Base-by-base conservation (phyloP, 2,888 invertebrate species). In the Lobophora halterata region DNA sequence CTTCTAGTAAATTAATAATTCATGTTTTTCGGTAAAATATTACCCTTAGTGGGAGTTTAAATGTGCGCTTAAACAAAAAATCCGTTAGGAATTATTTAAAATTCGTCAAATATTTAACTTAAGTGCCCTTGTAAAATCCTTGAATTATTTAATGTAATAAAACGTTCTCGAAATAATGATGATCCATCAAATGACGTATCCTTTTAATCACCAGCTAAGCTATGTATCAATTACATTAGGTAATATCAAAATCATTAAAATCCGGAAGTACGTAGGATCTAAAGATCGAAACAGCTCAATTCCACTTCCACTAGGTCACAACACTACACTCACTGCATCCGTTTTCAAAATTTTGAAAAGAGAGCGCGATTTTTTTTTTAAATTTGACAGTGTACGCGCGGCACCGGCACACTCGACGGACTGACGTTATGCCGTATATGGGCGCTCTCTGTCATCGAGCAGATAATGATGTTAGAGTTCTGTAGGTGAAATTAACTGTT, bases 401-500 rank as follows among this genome's bases (percentile, higher is more conserved):
- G 42, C 42, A 8, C 46, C 29, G 46, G 23, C 13, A 6, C 33
- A 5, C 27, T 13, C 36, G 30, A 43, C 47, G 49, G 36, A 38
- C 46, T 31, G 21, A 26, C 30, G 44, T 42, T 42, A 47, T 37
- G 31, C 49, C 52, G 40, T 46, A 49, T 44, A 50, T 47, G 49
- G 49, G 0, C 25, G 38, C 37, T 4, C 32, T 46, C 43, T 52
- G 48, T 50, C 52, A 55, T 50, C 48, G 38, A 7, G 10, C 27
- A 49, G 55, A 55, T 55, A 52, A 52, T 47, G 32, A 19, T 34
- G 36, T 49, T 51, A 47, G 53, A 46, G 53, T 43, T 43, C 51
- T 25, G 43, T 23, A 8, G 17, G n/a, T n/a, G n/a, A n/a, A n/a
- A n/a, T n/a, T n/a, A n/a, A n/a, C n/a, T n/a, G n/a, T n/a, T n/a